phyloP scores from a whole-genome alignment of 2,113 vertebrate species.

The Anoplopoma fimbria region DNA sequence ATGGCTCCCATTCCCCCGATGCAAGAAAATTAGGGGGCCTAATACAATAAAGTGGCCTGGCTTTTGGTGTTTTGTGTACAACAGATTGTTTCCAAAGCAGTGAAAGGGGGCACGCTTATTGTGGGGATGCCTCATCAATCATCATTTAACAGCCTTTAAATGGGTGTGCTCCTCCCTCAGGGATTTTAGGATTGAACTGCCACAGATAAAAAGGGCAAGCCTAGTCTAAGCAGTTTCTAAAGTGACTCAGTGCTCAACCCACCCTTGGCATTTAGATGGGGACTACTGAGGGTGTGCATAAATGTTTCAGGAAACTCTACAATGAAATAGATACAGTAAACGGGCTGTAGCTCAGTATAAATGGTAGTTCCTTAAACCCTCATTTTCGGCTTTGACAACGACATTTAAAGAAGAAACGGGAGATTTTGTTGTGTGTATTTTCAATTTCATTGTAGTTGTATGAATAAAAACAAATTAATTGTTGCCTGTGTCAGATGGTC shows the following conservation, averaged over 20 bases:
- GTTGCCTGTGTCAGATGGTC: no score
- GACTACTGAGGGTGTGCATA: background rate
- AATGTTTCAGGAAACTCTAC: slow-evolving; percentile 18
- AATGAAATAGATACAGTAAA: slow-evolving; percentile 12
- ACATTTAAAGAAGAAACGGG: no score
- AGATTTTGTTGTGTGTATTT: no score
- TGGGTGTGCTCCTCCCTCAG: slow-evolving; percentile 67
- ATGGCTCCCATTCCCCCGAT: slow-evolving; percentile 68
- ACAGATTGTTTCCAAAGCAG: slow-evolving; percentile 79
- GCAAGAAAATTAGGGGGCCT: slow-evolving; percentile 75
- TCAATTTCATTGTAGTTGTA: no score
- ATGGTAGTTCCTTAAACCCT: slow-evolving; percentile 14
- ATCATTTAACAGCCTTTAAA: slow-evolving; percentile 80
- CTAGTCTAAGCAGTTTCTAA: slow-evolving; percentile 65
- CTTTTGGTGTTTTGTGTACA: slow-evolving; percentile 73
- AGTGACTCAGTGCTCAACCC: slow-evolving; percentile 46
- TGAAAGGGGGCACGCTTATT: slow-evolving; percentile 59
- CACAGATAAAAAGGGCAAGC: slow-evolving; percentile 62
- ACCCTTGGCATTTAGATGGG: slow-evolving; percentile 29
- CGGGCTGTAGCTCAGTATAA: background rate
- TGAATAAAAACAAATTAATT: no score
- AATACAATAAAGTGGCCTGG: slow-evolving; percentile 70
- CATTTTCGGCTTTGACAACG: no score
- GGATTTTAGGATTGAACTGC: slow-evolving; percentile 68
- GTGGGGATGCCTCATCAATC: slow-evolving; percentile 78